Evolutionary conservation across 2,113 vertebrate species (phyloP), one percentile per base, ranked within the genome.

Genomic region (Hippoglossus stenolepis): DNA sequence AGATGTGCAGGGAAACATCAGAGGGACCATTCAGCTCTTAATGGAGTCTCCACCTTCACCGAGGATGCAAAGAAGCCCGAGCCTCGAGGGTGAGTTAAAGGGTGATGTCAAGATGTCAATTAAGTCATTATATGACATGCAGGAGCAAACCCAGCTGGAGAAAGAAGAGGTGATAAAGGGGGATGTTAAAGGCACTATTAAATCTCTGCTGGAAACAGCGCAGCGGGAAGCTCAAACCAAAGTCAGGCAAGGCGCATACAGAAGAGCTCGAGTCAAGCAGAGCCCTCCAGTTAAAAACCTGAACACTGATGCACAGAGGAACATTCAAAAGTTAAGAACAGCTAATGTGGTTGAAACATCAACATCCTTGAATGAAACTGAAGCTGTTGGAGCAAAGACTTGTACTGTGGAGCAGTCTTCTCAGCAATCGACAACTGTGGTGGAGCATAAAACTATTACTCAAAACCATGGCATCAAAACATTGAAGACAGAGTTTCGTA

Each of bases 161-260:
- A 94, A 90, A 83, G 93, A 94, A 63, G 91, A 94, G 71, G 91
- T 93, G 66, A 87, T 93, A 83, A 93, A 91, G 74, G 94, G 93
- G 63, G 94, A 93, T 26, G 92, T 93, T 57, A 95, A 95, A 91
- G 93, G 93, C 24, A 92, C 92, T 0, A 92, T 95, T 85, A 96
- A 95, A 84, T 94, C 94, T 13, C 83, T 95, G 79, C 11, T 94
- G 90, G 93, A 95, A 90, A 94, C 90, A 40, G 93, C 95, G 47
- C 93, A 95, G 67, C 91, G 94, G 70, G 92, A 93, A 81, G 80
- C 89, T 73, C 14, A 51, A 9, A 87, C 92, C 43, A 94, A 93
- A 83, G 87, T 90, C 77, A 88, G 47, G 76, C 89, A 77, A 26
- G 85, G 92, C 65, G 85, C 92, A 18, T 91, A 93, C 84, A 95